Conservation (phyloP, 2,797 vertebrate genomes). For the Phoebastria nigripes region DNA sequence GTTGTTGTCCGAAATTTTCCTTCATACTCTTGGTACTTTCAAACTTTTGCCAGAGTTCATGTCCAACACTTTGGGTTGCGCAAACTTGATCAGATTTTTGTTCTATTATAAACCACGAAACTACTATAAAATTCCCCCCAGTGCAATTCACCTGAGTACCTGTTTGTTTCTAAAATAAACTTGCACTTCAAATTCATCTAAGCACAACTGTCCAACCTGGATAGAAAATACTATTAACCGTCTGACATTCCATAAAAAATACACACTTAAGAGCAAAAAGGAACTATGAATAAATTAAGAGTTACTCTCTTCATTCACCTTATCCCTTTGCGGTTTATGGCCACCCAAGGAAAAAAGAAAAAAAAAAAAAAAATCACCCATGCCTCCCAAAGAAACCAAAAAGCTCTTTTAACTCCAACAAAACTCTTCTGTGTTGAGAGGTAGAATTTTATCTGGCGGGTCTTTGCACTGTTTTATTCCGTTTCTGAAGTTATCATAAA, state of each 20-base stretch:
- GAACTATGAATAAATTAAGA: background rate
- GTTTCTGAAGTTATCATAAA: background rate
- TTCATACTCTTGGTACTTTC: background rate
- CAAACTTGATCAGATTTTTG: background rate
- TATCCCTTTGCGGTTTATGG: background rate
- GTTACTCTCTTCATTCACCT: background rate
- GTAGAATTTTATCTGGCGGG: fast-evolving
- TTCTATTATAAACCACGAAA: background rate
- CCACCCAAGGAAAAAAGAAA: background rate
- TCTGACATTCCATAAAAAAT: background rate
- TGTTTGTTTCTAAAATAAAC: background rate
- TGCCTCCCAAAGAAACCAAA: background rate
- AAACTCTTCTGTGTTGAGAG: background rate
- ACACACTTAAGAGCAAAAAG: background rate
- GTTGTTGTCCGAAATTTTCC: background rate
- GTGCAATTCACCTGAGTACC: background rate
- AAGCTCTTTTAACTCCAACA: background rate
- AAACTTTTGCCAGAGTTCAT: background rate
- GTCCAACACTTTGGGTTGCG: fast-evolving
- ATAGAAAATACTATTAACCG: background rate
- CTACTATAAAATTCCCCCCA: background rate
- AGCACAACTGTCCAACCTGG: background rate
- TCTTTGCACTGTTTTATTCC: background rate
- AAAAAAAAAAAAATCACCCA: too few relatives aligned
- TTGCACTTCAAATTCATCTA: background rate